Conservation (phyloP, 2,113 vertebrate species). For the Callaeas wilsoni region DNA sequence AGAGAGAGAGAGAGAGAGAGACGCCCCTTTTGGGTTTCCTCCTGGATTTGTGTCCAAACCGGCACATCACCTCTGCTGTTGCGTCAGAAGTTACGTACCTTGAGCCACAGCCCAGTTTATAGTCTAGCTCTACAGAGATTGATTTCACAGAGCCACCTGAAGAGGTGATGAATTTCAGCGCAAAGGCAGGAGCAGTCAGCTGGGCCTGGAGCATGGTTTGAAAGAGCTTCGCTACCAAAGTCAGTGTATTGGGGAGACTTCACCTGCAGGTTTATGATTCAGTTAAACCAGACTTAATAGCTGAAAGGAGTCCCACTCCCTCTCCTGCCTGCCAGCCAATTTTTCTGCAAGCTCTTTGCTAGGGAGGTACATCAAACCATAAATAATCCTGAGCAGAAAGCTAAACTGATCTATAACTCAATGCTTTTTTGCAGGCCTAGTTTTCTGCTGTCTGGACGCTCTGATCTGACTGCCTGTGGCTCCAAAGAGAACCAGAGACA, state of each 20-base stretch:
- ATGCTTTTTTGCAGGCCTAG: not conserved
- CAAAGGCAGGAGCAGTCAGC: not conserved
- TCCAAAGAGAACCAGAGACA: not conserved
- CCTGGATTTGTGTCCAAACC: too few species aligned
- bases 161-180: not conserved
- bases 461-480: not conserved
- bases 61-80: not conserved
- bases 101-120: not conserved
- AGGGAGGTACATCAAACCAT: not conserved
- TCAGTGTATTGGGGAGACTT: not conserved
- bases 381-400: not conserved
- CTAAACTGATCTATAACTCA: not conserved
- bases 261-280: not conserved
- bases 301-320: not conserved
- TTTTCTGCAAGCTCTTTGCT: not conserved
- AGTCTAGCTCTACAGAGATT: not conserved
- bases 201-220: not conserved
- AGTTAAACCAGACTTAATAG: not conserved
- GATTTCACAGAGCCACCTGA: not conserved
- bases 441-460: not conserved
- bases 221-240: not conserved
- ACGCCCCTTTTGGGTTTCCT: too few species aligned
- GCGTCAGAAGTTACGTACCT: not conserved
- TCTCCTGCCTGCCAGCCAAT: not conserved
- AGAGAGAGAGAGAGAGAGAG: too few species aligned